A percentile compares a stretch with the other conserved stretches of the same genome.
phyloP scores from a whole-genome alignment of 2,113 vertebrate genomes.

The Sialia sialis region DNA sequence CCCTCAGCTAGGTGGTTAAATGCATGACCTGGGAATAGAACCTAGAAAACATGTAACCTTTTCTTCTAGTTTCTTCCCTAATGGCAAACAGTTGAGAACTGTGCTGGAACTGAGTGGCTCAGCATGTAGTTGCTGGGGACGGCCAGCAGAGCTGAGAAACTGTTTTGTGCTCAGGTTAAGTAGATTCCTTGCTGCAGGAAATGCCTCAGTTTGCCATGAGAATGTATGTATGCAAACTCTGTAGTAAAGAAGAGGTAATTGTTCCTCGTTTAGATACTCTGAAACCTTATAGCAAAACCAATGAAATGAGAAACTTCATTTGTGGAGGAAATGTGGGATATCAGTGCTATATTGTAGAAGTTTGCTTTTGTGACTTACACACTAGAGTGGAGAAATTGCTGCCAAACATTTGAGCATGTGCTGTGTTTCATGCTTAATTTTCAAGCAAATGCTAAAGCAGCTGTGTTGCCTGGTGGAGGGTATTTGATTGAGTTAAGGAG shows the following conservation, averaged over 20 bases:
- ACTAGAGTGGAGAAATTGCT: not conserved
- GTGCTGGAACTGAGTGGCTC: not conserved
- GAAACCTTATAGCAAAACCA: not conserved
- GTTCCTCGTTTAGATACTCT: not conserved
- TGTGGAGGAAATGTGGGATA: not conserved
- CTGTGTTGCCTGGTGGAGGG: not conserved
- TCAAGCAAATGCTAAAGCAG: not conserved
- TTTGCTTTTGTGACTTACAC: not conserved
- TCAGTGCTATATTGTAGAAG: not conserved
- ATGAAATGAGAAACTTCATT: not conserved
- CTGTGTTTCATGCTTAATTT: not conserved
- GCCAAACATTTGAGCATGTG: not conserved
- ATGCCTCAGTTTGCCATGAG: not conserved
- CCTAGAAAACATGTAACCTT: not conserved
- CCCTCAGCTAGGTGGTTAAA: not conserved
- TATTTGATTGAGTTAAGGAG: not conserved
- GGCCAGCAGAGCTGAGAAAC: not conserved
- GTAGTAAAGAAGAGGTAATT: not conserved
- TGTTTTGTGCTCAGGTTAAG: not conserved
- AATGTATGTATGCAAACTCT: not conserved
- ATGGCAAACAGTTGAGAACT: not conserved
- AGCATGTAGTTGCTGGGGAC: not conserved
- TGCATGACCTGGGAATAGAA: not conserved
- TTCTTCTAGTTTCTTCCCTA: not conserved
- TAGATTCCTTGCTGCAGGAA: not conserved